These are phyloP conservation scores for Zoanthus sansibaricus DNA, from an alignment of 92 coral and sea anemone genomes.

Conservation along the genomic window DNA sequence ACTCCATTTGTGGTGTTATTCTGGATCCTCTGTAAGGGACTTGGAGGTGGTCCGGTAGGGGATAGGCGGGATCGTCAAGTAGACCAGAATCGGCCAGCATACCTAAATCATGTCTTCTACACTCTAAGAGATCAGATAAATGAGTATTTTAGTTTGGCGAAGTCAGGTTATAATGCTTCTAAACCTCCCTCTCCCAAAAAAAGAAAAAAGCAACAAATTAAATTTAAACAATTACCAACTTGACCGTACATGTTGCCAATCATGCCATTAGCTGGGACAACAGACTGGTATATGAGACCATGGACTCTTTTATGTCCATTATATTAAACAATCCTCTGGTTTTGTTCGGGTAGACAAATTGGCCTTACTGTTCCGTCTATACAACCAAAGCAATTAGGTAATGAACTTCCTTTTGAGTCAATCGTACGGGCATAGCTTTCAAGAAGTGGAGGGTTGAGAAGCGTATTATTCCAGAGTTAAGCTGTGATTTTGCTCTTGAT, in stretches of 20 bases:
- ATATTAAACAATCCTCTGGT: no score
- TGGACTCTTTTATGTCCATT: no score
- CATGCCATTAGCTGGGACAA: constrained; percentile 46
- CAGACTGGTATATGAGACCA: constrained; percentile 44
- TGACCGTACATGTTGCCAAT: constrained; percentile 32
- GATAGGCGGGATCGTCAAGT: no score
- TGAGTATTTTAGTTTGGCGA: not conserved
- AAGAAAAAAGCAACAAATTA: constrained; percentile 5
- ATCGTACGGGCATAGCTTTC: constrained; percentile 49
- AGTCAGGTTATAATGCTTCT: constrained; percentile 48
- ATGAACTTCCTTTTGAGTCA: constrained; percentile 13
- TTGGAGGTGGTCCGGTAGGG: not conserved
- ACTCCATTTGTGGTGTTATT: constrained; percentile 42
- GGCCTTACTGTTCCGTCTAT: no score
- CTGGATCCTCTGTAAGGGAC: constrained; percentile 39
- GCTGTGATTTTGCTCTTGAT: not conserved
- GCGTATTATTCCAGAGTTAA: constrained; percentile 40
- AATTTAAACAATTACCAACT: constrained; percentile 4
- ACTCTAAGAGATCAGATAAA: no score
- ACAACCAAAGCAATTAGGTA: not conserved
- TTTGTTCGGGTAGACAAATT: no score
- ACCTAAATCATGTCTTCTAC: no score
- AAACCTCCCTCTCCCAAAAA: constrained; percentile 34
- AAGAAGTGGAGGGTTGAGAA: constrained; percentile 35
- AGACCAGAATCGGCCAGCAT: no score